Base-by-base conservation (phyloP, 2,797 vertebrate genomes). In the Pangasius krempfi region DNA sequence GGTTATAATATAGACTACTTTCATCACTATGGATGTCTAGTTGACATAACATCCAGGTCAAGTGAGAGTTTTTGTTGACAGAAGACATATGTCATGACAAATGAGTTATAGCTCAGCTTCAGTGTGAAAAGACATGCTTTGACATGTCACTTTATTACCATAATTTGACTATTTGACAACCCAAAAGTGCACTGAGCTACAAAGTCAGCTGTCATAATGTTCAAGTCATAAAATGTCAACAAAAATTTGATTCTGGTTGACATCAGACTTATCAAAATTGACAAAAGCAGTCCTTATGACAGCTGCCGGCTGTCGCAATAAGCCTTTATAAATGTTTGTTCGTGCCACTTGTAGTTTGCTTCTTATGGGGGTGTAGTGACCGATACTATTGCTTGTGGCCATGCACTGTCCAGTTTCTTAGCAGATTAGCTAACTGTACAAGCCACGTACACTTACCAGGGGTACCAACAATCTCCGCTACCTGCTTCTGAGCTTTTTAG, bases 61-160 rank as follows among this genome's bases (percentile, higher is more conserved):
- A 58, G 4, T 81, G 10, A 60, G 33, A 62, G 12, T 25, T 40
- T 80, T 80, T 37, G 47, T 52, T 30, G 27, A 20, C n/a, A 33
- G 50, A 7, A 52, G 27, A n/a, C 18, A 4, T 14, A 2, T 18
- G 75, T 12, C 52, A 58, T 22, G 54, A 56, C 50, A 56, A 56
- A n/a, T 56, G 76, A 56, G 37, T 58, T 80, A n/a, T 3, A 52
- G 75, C 75, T 58, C 33, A 60, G 56, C 22, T 27, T 82, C 80
- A 62, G 4, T 8, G 33, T 82, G 58, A 82, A 82, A 82, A 62
- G 80, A 27, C 56, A 60, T 37, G 54, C 37, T 58, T 81, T 58
- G 79, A 81, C 79, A 25, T 44, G 33, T 60, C 80, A 40, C 56
- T 62, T 60, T 81, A 81, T 81, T 58, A 40, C 56, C 80, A 56